Base-by-base conservation (phyloP, 2,888 invertebrate genomes). In the Dicycla oo region DNA sequence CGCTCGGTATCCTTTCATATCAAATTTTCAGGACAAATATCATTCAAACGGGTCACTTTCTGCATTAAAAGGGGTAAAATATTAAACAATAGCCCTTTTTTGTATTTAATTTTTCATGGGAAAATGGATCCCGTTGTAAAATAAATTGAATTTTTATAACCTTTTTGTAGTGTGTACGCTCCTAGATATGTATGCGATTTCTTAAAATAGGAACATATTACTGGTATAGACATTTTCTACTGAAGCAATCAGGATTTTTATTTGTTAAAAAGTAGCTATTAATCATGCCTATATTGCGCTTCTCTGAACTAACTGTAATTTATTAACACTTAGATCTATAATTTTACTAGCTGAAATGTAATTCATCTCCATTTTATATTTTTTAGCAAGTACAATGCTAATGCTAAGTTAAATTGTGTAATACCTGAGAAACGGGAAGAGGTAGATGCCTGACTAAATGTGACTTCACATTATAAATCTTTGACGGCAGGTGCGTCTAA, bases 331-430 rank as follows among this genome's bases (percentile, higher is more conserved):
- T 5, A 34, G n/a, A 53, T 26, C 10, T 60, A 49, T 23, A 63
- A 54, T 67, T 60, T 69, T 40, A 78, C 15, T 61, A 70, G 47
- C 34, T 54, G 34, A 62, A 68, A 53, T 77, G 43, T 70, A 56
- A 69, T 53, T 75, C 51, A 57, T 70, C 70, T 75, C 69, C 75
- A 70, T 75, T 66, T 66, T 38, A 56, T 0, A 10, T 60, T n/a
- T 45, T 57, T 73, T 65, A 40, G 49, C 56, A 40, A 56, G 11
- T 60, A 40, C 64, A 67, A 66, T 74, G 40, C 34, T 56, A 56
- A 20, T 26, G 10, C 26, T 40, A n/a, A 40, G 40, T 57, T 64
- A 20, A 23, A 18, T 72, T 15, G 51, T 76, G 64, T 71, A 62
- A 43, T 75, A 34, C 1, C 34, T 40, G 7, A 63, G 8, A 49